phyloP scores from a whole-genome alignment of 2,797 vertebrate species.

The Lophius americanus region DNA sequence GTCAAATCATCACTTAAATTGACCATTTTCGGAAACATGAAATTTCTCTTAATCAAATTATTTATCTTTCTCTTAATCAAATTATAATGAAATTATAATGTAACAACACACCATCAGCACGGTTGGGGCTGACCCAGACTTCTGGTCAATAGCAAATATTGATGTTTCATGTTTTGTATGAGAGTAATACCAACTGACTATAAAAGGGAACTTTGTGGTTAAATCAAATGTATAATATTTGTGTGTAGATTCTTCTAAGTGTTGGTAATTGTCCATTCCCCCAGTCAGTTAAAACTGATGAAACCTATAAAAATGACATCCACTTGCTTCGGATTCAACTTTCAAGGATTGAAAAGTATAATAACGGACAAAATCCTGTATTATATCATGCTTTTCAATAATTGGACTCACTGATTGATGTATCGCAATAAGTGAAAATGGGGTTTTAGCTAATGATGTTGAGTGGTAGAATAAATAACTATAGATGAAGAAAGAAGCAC shows the following conservation, averaged over 20 bases:
- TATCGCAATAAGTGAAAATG: constrained; percentile 65
- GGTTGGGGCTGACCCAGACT: constrained; percentile 36
- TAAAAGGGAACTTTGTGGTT: constrained; percentile 42
- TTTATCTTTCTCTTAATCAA: too few species aligned
- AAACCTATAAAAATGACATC: too few species aligned
- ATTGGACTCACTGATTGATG: constrained; percentile 49
- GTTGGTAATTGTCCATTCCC: too few species aligned
- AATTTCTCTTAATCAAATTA: too few species aligned
- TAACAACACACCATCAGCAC: not conserved
- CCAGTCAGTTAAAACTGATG: too few species aligned
- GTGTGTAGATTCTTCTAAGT: too few species aligned
- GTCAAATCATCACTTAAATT: too few species aligned
- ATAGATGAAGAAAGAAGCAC: constrained; percentile 30
- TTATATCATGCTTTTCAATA: constrained; percentile 55
- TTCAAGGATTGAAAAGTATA: too few species aligned
- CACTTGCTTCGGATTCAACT: too few species aligned
- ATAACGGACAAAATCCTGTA: not conserved
- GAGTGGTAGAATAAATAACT: not conserved
- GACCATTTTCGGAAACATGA: too few species aligned
- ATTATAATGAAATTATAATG: too few species aligned
- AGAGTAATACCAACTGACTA: constrained; percentile 43
- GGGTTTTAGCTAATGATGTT: not conserved
- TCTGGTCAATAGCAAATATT: constrained; percentile 41
- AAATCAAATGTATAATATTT: constrained; percentile 67
- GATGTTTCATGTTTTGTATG: constrained; percentile 36